Conservation (phyloP, 2,113 vertebrate species). For the Indicator indicator region DNA sequence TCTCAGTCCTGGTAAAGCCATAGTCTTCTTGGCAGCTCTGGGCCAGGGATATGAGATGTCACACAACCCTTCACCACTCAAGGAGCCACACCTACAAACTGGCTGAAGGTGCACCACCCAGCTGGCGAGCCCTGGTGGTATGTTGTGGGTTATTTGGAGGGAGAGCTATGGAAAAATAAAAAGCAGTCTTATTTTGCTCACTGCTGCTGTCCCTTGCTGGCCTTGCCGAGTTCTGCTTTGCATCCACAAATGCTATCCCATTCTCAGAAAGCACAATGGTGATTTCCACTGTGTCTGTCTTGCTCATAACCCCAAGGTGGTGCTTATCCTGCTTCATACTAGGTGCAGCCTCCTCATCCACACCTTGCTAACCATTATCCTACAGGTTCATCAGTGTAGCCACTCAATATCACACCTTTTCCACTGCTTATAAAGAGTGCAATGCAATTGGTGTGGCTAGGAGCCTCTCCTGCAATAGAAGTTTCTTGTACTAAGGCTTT, state of each 20-base stretch:
- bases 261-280: not conserved
- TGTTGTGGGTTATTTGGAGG: not conserved
- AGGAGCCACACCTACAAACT: not conserved
- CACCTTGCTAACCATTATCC: not conserved
- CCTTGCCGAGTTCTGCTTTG: not conserved
- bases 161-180: not conserved
- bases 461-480: not conserved
- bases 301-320: not conserved
- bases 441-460: fast-evolving
- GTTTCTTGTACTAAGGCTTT: not conserved
- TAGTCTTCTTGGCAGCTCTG: not conserved
- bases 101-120: not conserved
- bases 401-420: not conserved
- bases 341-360: not conserved
- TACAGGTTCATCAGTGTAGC: not conserved
- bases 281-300: not conserved
- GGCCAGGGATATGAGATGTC: not conserved
- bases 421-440: not conserved
- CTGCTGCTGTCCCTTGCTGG: not conserved
- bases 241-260: not conserved
- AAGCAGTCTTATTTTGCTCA: not conserved
- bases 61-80: not conserved
- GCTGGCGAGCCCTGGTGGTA: not conserved
- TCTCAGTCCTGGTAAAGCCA: not conserved
- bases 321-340: not conserved